These are phyloP conservation scores for Plebejus melissa DNA, from an alignment of 2,888 invertebrate genomes.

Conservation along the genomic window DNA sequence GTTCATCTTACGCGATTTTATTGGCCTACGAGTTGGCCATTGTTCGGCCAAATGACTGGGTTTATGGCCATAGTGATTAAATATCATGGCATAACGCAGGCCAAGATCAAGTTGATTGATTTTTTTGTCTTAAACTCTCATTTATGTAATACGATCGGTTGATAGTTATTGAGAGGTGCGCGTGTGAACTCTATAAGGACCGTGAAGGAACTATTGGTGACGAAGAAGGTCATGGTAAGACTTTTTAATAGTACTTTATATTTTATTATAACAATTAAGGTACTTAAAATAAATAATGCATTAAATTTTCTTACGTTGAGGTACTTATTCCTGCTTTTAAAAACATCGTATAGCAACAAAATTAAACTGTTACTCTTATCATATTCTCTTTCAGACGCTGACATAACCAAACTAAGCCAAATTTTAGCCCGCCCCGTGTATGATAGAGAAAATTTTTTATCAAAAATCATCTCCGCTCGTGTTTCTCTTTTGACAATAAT, in stretches of 20 bases:
- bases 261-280: too few species aligned
- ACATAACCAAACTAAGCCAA: constrained; percentile 18
- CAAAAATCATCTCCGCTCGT: constrained; percentile 36
- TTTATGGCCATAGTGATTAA: constrained; percentile 46
- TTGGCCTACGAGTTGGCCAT: constrained; percentile 41
- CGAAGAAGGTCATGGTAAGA: too few species aligned
- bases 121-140: constrained; percentile 28
- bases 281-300: too few species aligned
- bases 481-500: constrained; percentile 35
- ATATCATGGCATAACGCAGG: constrained; percentile 43
- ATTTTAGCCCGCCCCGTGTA: constrained; percentile 8
- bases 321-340: too few species aligned
- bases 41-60: constrained; percentile 39
- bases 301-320: too few species aligned
- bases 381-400: background rate
- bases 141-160: constrained; percentile 2
- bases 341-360: background rate
- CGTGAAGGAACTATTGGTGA: background rate
- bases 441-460: constrained; percentile 35
- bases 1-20: constrained; percentile 35
- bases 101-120: constrained; percentile 40
- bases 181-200: background rate
- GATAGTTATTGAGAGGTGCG: background rate
- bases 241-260: too few species aligned
- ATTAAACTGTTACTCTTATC: background rate